Percentiles rank a stretch among this genome's conserved stretches.
Evolutionary conservation across 2,888 invertebrate species (phyloP).

Genomic region (Leucophenga maculata): DNA sequence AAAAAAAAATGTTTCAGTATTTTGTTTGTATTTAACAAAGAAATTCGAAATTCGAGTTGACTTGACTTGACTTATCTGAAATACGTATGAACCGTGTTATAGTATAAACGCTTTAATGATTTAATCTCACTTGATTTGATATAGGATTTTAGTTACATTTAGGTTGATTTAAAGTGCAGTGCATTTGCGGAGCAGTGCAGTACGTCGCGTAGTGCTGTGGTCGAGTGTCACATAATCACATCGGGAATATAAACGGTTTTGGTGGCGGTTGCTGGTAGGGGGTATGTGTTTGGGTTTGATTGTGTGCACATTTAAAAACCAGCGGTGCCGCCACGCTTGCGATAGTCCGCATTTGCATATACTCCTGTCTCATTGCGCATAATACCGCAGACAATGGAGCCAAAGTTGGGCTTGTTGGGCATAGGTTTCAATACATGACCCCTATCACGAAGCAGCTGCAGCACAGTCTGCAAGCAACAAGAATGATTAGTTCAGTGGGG

Average conservation of each 20-base stretch:
- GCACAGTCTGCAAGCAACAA: conserved; percentile 73
- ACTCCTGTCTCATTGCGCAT: conserved; percentile 78
- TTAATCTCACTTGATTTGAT: conserved; percentile 2
- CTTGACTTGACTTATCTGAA: not conserved
- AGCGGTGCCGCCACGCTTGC: conserved; percentile 85
- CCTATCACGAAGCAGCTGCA: conserved; percentile 78
- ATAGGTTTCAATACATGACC: conserved; percentile 80
- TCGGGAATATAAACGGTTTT: not conserved
- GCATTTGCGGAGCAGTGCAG: not conserved
- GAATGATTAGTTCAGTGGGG: not conserved
- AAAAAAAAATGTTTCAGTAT: too few relatives aligned
- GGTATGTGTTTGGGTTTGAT: not conserved
- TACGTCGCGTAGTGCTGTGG: not conserved
- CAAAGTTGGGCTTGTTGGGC: conserved; percentile 69
- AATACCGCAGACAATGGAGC: conserved; percentile 82
- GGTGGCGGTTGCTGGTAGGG: not conserved
- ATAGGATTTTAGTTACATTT: not conserved
- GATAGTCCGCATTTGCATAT: conserved; percentile 85
- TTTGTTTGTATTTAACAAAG: conserved; percentile 7
- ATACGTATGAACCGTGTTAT: too few relatives aligned
- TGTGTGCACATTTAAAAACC: conserved; percentile 74
- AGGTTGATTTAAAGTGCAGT: not conserved
- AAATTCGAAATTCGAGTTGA: conserved; percentile 1
- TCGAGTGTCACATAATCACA: not conserved
- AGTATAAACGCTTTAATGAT: not conserved